Percentiles rank a stretch among this genome's conserved stretches.
Evolutionary conservation across 1,140 invertebrate species (phyloP).

Genomic region (Heliconius melpomene): DNA sequence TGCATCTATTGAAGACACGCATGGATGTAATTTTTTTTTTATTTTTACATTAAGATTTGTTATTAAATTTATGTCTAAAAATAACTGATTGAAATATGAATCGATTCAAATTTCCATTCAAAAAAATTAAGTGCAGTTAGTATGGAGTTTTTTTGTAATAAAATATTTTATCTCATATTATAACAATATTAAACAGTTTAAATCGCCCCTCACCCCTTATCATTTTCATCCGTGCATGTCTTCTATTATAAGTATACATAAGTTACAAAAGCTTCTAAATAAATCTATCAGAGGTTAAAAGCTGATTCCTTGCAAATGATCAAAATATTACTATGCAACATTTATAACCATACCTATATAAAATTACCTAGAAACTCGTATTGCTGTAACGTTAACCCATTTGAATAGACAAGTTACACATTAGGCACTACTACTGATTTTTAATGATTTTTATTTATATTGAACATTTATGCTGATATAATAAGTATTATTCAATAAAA

Average conservation of each 20-base stretch:
- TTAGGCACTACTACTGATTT: neutral
- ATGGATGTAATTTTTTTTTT: neutral
- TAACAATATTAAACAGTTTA: too few relatives aligned
- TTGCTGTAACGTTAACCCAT: neutral
- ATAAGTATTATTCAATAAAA: neutral
- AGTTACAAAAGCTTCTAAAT: too few relatives aligned
- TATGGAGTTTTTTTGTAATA: too few relatives aligned
- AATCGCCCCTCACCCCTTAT: too few relatives aligned
- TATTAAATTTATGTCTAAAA: neutral
- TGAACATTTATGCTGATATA: neutral
- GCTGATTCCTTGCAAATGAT: neutral
- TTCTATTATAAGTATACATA: too few relatives aligned
- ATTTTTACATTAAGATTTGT: neutral
- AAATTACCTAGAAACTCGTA: conserved; percentile 1
- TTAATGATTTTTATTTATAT: neutral
- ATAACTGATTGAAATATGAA: too few relatives aligned
- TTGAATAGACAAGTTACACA: neutral
- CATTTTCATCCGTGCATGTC: too few relatives aligned
- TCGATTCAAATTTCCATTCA: too few relatives aligned
- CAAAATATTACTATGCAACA: conserved; percentile 1
- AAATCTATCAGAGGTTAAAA: neutral
- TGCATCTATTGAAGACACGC: neutral
- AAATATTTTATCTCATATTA: too few relatives aligned
- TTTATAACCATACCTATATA: neutral
- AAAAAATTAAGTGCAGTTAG: too few relatives aligned